phyloP scores from a whole-genome alignment of 2,113 vertebrate genomes.

The Tinamus guttatus region DNA sequence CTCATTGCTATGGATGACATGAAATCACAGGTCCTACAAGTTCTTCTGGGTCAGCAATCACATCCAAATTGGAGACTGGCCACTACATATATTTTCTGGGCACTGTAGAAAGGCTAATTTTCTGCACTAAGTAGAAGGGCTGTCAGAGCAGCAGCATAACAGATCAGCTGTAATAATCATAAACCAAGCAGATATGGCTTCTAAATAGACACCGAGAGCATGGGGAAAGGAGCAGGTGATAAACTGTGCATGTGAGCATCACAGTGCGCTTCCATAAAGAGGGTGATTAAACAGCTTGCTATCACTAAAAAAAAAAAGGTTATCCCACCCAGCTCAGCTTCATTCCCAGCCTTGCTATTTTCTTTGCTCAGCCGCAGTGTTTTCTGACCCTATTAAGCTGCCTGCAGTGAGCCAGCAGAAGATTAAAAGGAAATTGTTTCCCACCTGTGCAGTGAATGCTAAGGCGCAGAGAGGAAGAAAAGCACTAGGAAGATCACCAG shows the following conservation, averaged over 20 bases:
- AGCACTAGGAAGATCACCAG: neutral
- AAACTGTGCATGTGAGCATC: neutral
- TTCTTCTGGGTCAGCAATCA: neutral
- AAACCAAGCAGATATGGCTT: neutral
- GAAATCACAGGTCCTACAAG: accelerated
- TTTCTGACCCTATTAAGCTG: neutral
- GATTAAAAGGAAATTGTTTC: neutral
- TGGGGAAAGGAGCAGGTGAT: no score
- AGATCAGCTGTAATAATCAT: neutral
- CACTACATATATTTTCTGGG: neutral
- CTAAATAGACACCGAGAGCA: neutral
- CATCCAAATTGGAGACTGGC: neutral
- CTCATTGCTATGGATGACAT: neutral
- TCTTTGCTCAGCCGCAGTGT: accelerated
- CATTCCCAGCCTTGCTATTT: neutral
- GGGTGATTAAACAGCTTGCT: neutral
- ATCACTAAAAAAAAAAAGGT: neutral
- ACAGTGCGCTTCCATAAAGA: accelerated
- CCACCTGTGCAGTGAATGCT: neutral
- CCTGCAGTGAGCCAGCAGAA: neutral
- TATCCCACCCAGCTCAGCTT: neutral
- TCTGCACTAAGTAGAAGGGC: neutral
- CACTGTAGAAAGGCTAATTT: no score
- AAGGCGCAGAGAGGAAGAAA: accelerated
- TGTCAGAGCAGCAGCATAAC: neutral